A percentile compares a stretch with the other conserved stretches of the same genome.
These are phyloP conservation scores for Drosophila lacteicornis DNA, from an alignment of 1,140 invertebrate species.

Conservation along the genomic window DNA sequence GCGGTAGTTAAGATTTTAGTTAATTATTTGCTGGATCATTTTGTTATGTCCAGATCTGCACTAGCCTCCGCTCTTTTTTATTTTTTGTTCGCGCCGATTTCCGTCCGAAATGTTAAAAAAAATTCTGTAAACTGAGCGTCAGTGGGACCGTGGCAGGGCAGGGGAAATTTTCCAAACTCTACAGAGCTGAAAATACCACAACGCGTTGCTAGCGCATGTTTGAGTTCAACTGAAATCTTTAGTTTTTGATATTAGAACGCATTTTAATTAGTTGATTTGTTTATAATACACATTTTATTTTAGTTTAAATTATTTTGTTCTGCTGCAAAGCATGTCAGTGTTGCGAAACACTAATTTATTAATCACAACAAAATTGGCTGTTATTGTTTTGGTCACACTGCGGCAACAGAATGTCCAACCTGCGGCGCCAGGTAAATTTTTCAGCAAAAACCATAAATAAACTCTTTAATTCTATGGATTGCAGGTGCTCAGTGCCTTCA, in stretches of 20 bases:
- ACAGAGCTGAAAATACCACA: neutral
- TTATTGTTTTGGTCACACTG: slow-evolving; percentile 11
- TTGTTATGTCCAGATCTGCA: slow-evolving; percentile 2
- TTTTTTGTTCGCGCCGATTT: slow-evolving; percentile 2
- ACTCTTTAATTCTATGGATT: neutral
- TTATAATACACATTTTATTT: neutral
- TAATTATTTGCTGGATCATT: slow-evolving; percentile 17
- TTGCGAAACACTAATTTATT: neutral
- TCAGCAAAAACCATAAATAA: neutral
- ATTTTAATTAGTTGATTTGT: too few species aligned
- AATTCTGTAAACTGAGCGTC: slow-evolving; percentile 15
- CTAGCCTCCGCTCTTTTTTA: neutral
- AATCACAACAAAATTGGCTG: too few species aligned
- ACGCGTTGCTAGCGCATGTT: neutral
- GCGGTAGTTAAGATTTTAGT: slow-evolving; percentile 17
- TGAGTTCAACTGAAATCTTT: neutral
- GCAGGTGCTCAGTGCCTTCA: slow-evolving; percentile 74
- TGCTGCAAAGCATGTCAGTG: neutral
- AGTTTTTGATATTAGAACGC: too few species aligned
- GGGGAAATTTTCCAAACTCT: neutral
- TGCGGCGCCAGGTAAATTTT: slow-evolving; percentile 62
- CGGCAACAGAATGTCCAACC: slow-evolving; percentile 60
- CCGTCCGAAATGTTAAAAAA: slow-evolving; percentile 29
- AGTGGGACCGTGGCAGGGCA: neutral
- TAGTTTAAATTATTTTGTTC: neutral